Evolutionary conservation across 2,113 vertebrate species (phyloP), one percentile per base, ranked within the genome.

Genomic region (Ptyas mucosa): DNA sequence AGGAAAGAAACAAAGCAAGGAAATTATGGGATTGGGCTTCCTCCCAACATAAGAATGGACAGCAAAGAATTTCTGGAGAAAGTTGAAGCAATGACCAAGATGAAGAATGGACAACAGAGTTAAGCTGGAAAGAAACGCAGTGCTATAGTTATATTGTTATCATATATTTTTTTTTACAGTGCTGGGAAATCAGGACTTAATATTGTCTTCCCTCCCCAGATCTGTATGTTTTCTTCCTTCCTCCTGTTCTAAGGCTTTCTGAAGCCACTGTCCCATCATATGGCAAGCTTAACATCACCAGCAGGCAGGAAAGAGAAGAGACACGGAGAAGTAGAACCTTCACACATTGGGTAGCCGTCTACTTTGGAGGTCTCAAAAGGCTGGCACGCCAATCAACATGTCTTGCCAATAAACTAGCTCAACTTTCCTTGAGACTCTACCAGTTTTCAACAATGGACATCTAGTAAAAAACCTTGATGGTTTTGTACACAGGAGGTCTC

Each of bases 341-440:
- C 14, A 12, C 49, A 1, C 75, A 57, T 18, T 15, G 21, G 86
- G 58, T 39, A 75, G n/a, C 43, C 7, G 86, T 7, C 58, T 21
- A 46, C 20, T 43, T 0, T 0, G 0, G 0, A 54, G 0, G 2
- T 0, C 2, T 43, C 39, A 39, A 10, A 52, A 64, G 20, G 46
- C 49, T 10, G 6, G 81, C 3, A 23, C 2, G 18, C 14, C 7
- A 24, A 21, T 9, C 2, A 61, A 23, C 29, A 5, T 20, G 49
- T 20, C 57, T 24, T 53, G 29, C 29, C 6, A 29, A 69, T 3
- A 8, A 8, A 57, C 20, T 87, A 57, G 26, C n/a, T 61, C 14
- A 46, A 91, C 43, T 51, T 64, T 29, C 90, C 26, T 87, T 29
- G 57, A 61, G 55, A 87, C 24, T 81, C 26, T 34, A 26, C 34